Base-by-base conservation (phyloP, 2,797 vertebrate species). In the Sebastolobus altivelis region DNA sequence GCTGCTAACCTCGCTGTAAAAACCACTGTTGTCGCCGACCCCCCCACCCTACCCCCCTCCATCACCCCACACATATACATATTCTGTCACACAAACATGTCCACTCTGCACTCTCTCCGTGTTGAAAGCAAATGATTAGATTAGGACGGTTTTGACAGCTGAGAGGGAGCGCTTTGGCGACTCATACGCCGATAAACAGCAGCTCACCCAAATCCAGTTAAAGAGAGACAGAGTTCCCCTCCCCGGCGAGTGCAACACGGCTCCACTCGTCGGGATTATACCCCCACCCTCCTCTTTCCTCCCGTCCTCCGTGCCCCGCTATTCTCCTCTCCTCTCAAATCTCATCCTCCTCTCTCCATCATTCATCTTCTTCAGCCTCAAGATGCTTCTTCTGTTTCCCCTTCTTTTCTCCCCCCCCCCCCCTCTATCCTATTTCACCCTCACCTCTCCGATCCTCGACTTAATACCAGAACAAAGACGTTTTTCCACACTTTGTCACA, bases 151-250 rank as follows among this genome's bases (percentile, higher is more conserved):
- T 92, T 89, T 94, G 93, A 94, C 94, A 92, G 94, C 91, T 90
- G 88, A 92, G 92, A 85, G 91, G 80, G 72, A 89, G 82, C 79
- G 79, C 92, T 87, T 68, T 37, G 89, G 87, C 89, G 84, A 92
- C 88, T 91, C 87, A 77, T 75, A 84, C 55, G 18, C 87, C 80
- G 88, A 93, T 93, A 94, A 93, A 94, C 93, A 93, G 90, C 90
- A 79, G 91, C 91, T 94, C 92, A 91, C 81, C 89, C 88, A 95
- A 95, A 95, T 94, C 94, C 93, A 92, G 91, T 95, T 95, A 94
- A 92, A 91, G 85, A 90, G 91, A 93, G 92, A 94, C 93, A 92
- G 91, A 93, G 90, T 92, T 91, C 91, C 80, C 88, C 88, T 92
- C 92, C 92, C 92, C 86, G 56, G 88, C n/a, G 82, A 90, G 85